Evolutionary conservation across 2,888 invertebrate genomes (phyloP).

Genomic region (Theretra japonica): DNA sequence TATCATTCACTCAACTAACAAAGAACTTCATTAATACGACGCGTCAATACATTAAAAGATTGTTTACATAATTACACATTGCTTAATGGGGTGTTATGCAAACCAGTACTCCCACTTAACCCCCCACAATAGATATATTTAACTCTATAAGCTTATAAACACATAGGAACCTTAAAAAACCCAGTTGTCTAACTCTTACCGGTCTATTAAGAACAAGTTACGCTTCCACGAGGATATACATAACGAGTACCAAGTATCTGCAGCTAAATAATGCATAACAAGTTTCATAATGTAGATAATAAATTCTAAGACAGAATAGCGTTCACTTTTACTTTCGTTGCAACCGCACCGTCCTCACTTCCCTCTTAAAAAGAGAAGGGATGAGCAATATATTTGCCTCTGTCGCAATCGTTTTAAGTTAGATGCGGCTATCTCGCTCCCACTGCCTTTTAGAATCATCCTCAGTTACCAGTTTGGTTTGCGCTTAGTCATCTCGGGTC

Average conservation of each 20-base stretch:
- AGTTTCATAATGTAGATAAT: slow-evolving; percentile 58
- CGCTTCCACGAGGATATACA: slow-evolving; percentile 34
- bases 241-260: slow-evolving; percentile 35
- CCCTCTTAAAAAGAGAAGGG: slow-evolving; percentile 65
- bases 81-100: slow-evolving; percentile 55
- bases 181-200: slow-evolving; percentile 15
- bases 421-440: slow-evolving; percentile 51
- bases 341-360: slow-evolving; percentile 66
- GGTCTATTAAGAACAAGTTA: slow-evolving; percentile 20
- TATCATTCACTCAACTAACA: slow-evolving; percentile 4
- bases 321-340: slow-evolving; percentile 79
- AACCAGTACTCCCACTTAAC: slow-evolving; percentile 49
- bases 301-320: slow-evolving; percentile 63
- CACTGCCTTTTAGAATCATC: slow-evolving; percentile 58
- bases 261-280: slow-evolving; percentile 48
- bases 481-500: slow-evolving; percentile 75
- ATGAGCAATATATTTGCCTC: slow-evolving; percentile 53
- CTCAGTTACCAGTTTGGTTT: slow-evolving; percentile 66
- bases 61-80: slow-evolving; percentile 59
- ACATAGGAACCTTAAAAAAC: neutral
- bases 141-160: slow-evolving; percentile 7
- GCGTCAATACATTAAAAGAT: slow-evolving; percentile 48
- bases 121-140: slow-evolving; percentile 20
- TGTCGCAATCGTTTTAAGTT: slow-evolving; percentile 43
- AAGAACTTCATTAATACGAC: slow-evolving; percentile 30